A percentile compares a stretch with the other conserved stretches of the same genome.
Conservation (phyloP, 2,113 vertebrate species). For the Eptesicus fuscus region DNA sequence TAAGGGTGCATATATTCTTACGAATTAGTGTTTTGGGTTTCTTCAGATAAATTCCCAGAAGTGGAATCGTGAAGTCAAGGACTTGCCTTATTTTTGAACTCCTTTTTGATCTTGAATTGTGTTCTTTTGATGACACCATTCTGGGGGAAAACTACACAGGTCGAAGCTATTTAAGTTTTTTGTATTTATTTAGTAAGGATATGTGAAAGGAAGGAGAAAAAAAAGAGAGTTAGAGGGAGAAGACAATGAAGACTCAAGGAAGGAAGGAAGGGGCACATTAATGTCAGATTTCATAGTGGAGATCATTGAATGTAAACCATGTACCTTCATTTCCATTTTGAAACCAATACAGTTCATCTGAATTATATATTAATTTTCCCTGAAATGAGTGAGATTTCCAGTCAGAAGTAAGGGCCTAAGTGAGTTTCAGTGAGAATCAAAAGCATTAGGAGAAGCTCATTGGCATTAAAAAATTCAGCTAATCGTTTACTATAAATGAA, state of each 20-base stretch:
- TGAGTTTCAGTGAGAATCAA: neutral
- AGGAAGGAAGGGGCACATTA: neutral
- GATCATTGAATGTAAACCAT: neutral
- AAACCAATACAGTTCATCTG: neutral
- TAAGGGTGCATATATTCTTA: neutral
- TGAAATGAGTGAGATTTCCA: slow-evolving; percentile 8
- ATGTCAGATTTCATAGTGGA: neutral
- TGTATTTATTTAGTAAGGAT: slow-evolving; percentile 12
- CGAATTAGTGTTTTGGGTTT: neutral
- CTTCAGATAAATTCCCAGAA: neutral
- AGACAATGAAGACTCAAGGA: neutral
- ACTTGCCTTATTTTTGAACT: neutral
- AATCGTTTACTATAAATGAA: slow-evolving; percentile 26
- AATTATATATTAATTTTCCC: neutral
- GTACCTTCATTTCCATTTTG: slow-evolving; percentile 10
- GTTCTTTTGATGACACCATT: neutral
- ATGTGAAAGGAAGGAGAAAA: slow-evolving; percentile 28
- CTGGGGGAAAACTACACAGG: neutral
- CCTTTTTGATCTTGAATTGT: neutral
- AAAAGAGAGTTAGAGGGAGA: neutral
- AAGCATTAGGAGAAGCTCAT: neutral
- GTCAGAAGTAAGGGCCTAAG: neutral
- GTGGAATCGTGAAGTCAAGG: neutral
- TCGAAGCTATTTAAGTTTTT: neutral
- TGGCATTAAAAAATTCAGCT: slow-evolving; percentile 17